Conservation (phyloP, 1,140 invertebrate genomes). For the Megalopta genalis region DNA sequence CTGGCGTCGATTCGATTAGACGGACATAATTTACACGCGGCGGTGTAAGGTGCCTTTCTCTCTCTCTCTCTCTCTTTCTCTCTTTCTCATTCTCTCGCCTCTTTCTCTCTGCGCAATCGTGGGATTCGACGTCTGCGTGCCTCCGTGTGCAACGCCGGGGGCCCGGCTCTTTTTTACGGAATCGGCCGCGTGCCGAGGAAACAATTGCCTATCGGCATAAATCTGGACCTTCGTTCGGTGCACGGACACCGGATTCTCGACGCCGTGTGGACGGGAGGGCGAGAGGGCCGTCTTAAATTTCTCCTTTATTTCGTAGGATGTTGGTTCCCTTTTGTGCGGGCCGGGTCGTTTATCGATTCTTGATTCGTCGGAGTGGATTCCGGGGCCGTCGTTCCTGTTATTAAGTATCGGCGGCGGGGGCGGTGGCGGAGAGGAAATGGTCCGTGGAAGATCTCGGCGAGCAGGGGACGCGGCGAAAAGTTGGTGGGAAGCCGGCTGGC, state of each 20-base stretch:
- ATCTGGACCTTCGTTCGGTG: slow-evolving; percentile 40
- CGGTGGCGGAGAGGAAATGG: background rate
- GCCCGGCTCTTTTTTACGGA: slow-evolving; percentile 29
- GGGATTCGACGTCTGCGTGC: background rate
- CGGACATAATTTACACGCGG: slow-evolving; percentile 72
- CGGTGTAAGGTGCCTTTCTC: slow-evolving; percentile 13
- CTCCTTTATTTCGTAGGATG: slow-evolving; percentile 42
- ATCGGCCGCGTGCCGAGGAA: slow-evolving; percentile 65
- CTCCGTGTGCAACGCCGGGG: background rate
- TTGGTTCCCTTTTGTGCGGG: slow-evolving; percentile 23
- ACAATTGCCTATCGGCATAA: slow-evolving; percentile 71
- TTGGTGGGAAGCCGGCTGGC: background rate
- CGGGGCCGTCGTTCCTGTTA: slow-evolving; percentile 30
- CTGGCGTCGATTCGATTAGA: slow-evolving; percentile 75
- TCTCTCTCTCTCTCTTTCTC: too few relatives aligned
- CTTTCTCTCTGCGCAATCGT: too few relatives aligned
- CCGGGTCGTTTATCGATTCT: slow-evolving; percentile 42
- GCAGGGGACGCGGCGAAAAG: background rate
- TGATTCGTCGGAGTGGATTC: slow-evolving; percentile 49
- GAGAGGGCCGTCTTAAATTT: too few relatives aligned
- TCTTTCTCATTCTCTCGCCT: too few relatives aligned
- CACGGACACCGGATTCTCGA: background rate
- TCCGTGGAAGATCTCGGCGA: slow-evolving; percentile 6
- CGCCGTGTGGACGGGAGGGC: too few relatives aligned
- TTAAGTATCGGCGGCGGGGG: slow-evolving; percentile 31